Base-by-base conservation (phyloP, 2,888 invertebrate species). In the Palloptera scutellata region DNA sequence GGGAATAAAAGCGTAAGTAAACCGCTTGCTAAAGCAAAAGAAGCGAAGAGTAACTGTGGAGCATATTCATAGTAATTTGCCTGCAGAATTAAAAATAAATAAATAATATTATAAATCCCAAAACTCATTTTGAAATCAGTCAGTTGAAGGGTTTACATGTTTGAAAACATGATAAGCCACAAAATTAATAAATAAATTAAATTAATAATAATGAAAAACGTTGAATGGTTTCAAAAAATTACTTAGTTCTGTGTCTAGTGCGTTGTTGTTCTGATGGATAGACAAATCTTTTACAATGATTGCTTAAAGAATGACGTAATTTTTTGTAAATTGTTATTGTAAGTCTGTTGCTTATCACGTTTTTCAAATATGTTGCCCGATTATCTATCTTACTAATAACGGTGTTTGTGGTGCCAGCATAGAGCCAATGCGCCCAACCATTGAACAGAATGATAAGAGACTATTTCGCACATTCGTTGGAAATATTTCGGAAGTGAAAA, bases 381-480 rank as follows among this genome's bases (percentile, higher is more conserved):
- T 17, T 1, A 12, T 48, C 74, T 1, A 12, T 48, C 74, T 70
- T 73, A 82, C 82, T 75, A 91, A 81, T 48, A 91, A 83, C 15
- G 90, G 90, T 12, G 91, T 89, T 83, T 91, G 91, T 48, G 92
- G 91, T 41, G 92, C 91, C 63, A 91, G 81, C 79, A 91, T 88
- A 15, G 91, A 90, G 13, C 92, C 92, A 67, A 91, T 74, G 13
- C 91, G 86, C 54, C 91, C 92, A 73, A 90, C 87, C 86, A 91
- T 90, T 59, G 91, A 91, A 82, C 90, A 90, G 60, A 89, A 87
- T 5, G 90, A 89, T 59, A 92, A 86, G 73, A 91, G 86, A 17
- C 90, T 89, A 77, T 89, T 89, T 65, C 92, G 87, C 62, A 88
- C 84, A 70, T 86, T 86, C 58, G 92, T 92, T 11, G 92, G 92